Conservation (phyloP, 2,113 vertebrate species). For the Zosterops hypoxanthus region DNA sequence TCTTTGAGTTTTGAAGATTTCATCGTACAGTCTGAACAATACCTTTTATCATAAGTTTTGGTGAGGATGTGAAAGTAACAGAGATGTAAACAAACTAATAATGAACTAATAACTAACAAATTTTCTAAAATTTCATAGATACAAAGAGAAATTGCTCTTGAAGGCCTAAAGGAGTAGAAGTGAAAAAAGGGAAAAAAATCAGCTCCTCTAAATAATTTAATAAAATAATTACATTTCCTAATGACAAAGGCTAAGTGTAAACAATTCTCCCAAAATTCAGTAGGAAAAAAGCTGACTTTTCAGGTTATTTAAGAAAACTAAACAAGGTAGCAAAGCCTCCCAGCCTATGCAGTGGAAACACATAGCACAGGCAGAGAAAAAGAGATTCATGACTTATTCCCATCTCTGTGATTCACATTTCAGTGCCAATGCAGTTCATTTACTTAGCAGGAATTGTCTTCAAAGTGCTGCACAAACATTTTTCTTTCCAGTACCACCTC, state of each 20-base stretch:
- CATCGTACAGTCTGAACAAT: background rate
- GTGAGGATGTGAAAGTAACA: background rate
- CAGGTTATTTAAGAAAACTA: background rate
- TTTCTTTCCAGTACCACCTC: background rate
- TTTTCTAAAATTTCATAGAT: background rate
- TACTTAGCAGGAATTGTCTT: background rate
- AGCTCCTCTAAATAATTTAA: background rate
- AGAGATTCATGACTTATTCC: background rate
- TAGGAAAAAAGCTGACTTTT: background rate
- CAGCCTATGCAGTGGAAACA: background rate
- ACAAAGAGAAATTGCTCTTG: background rate
- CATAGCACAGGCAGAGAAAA: background rate
- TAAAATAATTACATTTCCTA: background rate
- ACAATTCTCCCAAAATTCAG: background rate
- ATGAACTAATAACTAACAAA: background rate
- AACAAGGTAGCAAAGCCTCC: background rate
- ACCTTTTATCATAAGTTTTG: background rate
- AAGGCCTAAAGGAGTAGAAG: background rate
- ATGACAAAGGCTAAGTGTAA: background rate
- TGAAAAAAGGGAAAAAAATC: background rate
- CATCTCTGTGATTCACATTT: background rate
- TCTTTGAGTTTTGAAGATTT: background rate
- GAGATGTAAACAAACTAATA: background rate
- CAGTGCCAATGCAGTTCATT: background rate
- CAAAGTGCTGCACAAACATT: background rate